phyloP scores from a whole-genome alignment of 2,888 invertebrate genomes.

The Philereme vetulata region DNA sequence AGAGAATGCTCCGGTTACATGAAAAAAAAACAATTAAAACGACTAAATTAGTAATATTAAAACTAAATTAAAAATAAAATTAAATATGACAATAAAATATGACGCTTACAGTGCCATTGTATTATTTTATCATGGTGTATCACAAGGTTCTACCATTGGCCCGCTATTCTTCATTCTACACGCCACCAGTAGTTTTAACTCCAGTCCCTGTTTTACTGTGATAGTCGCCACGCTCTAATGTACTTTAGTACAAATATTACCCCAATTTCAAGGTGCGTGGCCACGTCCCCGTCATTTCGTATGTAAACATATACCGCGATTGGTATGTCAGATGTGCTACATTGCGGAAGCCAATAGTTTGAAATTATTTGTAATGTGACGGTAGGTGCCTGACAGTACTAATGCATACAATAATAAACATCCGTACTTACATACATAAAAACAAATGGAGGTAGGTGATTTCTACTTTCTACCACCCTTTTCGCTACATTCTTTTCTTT shows the following conservation, averaged over 20 bases:
- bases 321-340: slow-evolving; percentile 8
- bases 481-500: too few species aligned
- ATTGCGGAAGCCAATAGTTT: slow-evolving; percentile 12
- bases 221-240: slow-evolving; percentile 32
- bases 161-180: not conserved
- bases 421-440: too few species aligned
- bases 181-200: not conserved
- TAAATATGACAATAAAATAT: too few species aligned
- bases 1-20: too few species aligned
- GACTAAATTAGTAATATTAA: too few species aligned
- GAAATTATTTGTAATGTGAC: not conserved
- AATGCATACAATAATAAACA: too few species aligned
- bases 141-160: slow-evolving; percentile 1
- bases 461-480: too few species aligned
- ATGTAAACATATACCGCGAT: slow-evolving; percentile 19
- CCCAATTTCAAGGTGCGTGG: slow-evolving; percentile 30
- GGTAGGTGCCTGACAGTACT: not conserved
- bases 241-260: slow-evolving; percentile 25
- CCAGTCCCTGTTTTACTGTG: slow-evolving; percentile 14
- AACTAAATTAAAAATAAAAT: too few species aligned
- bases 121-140: not conserved
- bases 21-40: too few species aligned
- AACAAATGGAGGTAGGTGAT: too few species aligned
- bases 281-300: slow-evolving; percentile 22
- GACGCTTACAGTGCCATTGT: too few species aligned